Evolutionary conservation across 2,797 vertebrate species (phyloP).

Genomic region (Trichosurus vulpecula): DNA sequence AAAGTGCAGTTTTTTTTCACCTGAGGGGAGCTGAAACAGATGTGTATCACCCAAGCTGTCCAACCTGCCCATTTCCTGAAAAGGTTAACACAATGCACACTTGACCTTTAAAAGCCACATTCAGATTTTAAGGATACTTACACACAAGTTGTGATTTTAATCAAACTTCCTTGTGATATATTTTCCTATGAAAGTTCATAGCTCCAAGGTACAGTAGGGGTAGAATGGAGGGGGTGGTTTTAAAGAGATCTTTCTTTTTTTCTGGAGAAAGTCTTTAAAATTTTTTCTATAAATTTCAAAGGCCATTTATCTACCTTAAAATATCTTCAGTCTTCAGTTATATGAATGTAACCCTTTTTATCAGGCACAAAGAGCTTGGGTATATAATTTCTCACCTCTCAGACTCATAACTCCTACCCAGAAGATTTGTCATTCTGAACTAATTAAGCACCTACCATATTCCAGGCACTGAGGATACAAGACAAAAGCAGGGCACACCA

Average conservation of each 20-base stretch:
- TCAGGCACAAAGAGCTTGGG: not conserved
- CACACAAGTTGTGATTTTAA: not conserved
- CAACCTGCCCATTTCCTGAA: not conserved
- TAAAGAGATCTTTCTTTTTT: not conserved
- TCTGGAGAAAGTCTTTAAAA: not conserved
- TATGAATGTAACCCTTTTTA: not conserved
- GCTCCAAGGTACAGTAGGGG: not conserved
- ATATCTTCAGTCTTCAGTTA: not conserved
- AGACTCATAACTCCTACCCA: not conserved
- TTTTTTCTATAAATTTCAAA: not conserved
- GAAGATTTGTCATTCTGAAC: not conserved
- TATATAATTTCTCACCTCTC: not conserved
- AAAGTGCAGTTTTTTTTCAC: not conserved
- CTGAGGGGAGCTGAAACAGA: not conserved
- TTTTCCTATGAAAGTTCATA: constrained; percentile 1
- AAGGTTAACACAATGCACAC: constrained; percentile 1
- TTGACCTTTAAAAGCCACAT: constrained; percentile 18
- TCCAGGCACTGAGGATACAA: not conserved
- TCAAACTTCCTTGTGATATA: not conserved
- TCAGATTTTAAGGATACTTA: not conserved
- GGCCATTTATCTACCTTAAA: not conserved
- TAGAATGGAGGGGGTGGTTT: not conserved
- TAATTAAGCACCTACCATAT: not conserved
- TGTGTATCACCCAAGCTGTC: not conserved
- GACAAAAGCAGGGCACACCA: not conserved